phyloP scores from a whole-genome alignment of 2,113 vertebrate species.

The Mola mola region DNA sequence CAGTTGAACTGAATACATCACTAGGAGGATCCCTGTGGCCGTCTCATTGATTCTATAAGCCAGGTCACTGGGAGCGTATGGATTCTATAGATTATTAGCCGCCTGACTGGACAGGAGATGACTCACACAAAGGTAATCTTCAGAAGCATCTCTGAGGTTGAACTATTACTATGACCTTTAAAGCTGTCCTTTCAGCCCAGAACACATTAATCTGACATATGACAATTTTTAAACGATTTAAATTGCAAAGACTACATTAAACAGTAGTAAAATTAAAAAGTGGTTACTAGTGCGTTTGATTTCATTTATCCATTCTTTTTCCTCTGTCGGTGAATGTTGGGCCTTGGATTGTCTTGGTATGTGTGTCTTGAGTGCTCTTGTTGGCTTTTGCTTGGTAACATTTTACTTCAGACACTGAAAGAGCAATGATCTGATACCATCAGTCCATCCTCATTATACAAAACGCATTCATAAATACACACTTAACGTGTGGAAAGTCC shows the following conservation, averaged over 20 bases:
- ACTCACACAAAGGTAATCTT: conserved; percentile 55
- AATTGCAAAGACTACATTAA: too few species aligned
- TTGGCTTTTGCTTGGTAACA: too few species aligned
- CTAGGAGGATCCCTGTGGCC: neutral
- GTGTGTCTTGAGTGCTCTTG: too few species aligned
- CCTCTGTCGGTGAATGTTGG: too few species aligned
- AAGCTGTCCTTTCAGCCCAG: conserved; percentile 56
- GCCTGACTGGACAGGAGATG: conserved; percentile 52
- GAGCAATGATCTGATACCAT: too few species aligned
- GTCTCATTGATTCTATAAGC: conserved; percentile 8
- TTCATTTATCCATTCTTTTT: too few species aligned
- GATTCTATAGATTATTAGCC: conserved; percentile 71
- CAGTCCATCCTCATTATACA: conserved; percentile 1
- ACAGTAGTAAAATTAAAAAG: too few species aligned
- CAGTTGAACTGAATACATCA: neutral
- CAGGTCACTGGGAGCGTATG: conserved; percentile 35
- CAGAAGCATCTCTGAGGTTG: conserved; percentile 59
- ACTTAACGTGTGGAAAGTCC: too few species aligned
- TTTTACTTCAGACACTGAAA: too few species aligned
- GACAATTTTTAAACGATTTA: too few species aligned
- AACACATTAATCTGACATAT: neutral
- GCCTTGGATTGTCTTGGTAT: too few species aligned
- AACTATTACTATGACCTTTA: conserved; percentile 64
- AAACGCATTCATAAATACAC: conserved; percentile 40
- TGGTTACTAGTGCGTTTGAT: too few species aligned